phyloP scores from a whole-genome alignment of 2,113 vertebrate genomes.

The cattle (Bos taurus) region ARS-UCD2.0 NC_037332.1:117452501-117453000 shows the following conservation, averaged over 20 bases:
- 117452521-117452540: not conserved
- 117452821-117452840: too few species aligned
- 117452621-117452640: fast-evolving
- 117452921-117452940: not conserved
- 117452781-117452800: fast-evolving
- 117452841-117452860: fast-evolving
- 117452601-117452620: not conserved
- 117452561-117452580: fast-evolving
- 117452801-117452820: fast-evolving
- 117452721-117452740: too few species aligned
- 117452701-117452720: too few species aligned
- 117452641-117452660: fast-evolving
- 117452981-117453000: not conserved
- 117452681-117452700: not conserved
- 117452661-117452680: fast-evolving
- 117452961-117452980: not conserved
- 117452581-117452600: fast-evolving
- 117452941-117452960: not conserved
- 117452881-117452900: fast-evolving
- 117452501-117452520: not conserved
- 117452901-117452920: not conserved
- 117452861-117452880: fast-evolving
- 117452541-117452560: fast-evolving
- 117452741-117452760: not conserved
- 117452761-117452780: fast-evolving